Percentiles rank a stretch among this genome's conserved stretches.
Conservation (phyloP, 2,113 vertebrate genomes). For the Pipra filicauda region DNA sequence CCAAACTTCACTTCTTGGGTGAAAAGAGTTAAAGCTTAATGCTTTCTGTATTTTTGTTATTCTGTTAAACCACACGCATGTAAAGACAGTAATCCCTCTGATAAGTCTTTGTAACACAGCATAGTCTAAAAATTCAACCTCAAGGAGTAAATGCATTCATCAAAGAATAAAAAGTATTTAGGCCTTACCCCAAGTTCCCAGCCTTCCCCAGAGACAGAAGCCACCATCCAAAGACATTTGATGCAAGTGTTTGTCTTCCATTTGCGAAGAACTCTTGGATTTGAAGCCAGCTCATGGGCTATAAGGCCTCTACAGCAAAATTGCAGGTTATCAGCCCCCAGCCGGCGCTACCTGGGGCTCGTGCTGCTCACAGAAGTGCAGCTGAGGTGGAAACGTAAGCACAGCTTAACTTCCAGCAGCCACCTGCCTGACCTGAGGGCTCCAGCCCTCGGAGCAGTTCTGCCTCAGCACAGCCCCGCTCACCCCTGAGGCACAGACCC, state of each 20-base stretch:
- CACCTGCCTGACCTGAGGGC: not conserved
- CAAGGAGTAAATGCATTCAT: not conserved
- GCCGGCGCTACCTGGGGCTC: rapidly evolving
- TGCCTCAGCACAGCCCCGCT: not conserved
- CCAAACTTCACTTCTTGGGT: not conserved
- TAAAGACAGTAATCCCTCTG: not conserved
- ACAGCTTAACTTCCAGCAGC: rapidly evolving
- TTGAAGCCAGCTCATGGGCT: not conserved
- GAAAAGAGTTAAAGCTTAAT: not conserved
- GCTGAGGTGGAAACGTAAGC: rapidly evolving
- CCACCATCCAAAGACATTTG: rapidly evolving
- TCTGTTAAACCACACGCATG: rapidly evolving
- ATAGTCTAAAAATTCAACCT: not conserved
- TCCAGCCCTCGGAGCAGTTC: no score
- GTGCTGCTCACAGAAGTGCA: rapidly evolving
- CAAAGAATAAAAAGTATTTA: not conserved
- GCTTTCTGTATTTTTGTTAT: not conserved
- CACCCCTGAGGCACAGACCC: not conserved
- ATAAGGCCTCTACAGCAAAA: rapidly evolving
- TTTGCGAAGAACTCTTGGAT: no score
- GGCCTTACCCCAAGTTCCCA: not conserved
- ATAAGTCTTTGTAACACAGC: not conserved
- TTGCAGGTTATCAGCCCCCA: rapidly evolving
- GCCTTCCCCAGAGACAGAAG: not conserved
- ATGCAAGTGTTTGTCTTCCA: rapidly evolving